Evolutionary conservation across 2,888 invertebrate genomes (phyloP).

Genomic region (Megaustenia siamemsis): DNA sequence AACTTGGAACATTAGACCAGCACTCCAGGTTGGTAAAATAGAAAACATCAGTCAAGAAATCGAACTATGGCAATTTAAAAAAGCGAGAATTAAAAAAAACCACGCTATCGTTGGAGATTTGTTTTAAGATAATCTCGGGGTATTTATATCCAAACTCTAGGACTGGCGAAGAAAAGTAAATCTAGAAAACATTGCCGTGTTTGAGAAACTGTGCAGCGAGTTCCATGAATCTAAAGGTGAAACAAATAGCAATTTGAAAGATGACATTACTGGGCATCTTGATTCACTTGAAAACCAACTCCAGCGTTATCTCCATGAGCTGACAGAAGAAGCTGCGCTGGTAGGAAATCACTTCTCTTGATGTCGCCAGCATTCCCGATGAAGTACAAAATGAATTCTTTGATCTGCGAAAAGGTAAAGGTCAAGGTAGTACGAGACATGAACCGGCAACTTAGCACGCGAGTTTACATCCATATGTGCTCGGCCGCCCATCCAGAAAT

Average conservation of each 20-base stretch:
- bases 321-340: not conserved
- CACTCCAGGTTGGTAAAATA: no score
- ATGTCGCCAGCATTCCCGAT: not conserved
- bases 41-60: no score
- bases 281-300: not conserved
- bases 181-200: not conserved
- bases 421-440: no score
- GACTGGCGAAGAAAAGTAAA: not conserved
- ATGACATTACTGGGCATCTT: not conserved
- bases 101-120: no score
- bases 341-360: not conserved
- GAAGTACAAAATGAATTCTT: constrained; percentile 5
- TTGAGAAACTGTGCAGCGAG: not conserved
- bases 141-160: not conserved
- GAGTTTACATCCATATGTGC: no score
- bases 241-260: not conserved
- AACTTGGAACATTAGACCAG: no score
- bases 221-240: not conserved
- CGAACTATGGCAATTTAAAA: no score
- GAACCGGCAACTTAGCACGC: no score
- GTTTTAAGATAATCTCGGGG: no score
- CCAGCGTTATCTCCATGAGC: not conserved
- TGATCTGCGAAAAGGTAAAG: not conserved
- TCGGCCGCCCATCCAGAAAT: no score
- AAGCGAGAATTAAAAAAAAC: no score